Percentiles rank a stretch among this genome's conserved stretches.
These are phyloP conservation scores for Pheosia gnoma DNA, from an alignment of 2,888 invertebrate genomes.

Conservation along the genomic window DNA sequence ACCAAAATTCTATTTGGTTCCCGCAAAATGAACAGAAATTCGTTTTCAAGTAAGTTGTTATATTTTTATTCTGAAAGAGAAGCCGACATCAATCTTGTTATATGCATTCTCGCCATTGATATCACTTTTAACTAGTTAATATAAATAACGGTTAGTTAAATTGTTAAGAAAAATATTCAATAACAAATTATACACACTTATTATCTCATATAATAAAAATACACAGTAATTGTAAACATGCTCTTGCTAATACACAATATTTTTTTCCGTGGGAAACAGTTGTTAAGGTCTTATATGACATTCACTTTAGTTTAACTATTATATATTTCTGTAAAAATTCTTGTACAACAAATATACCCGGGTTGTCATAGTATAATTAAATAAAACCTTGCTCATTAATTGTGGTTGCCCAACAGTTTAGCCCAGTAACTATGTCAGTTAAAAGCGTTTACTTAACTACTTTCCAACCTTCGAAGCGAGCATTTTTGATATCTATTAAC, in stretches of 20 bases:
- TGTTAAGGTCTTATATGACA: neutral
- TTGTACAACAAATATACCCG: neutral
- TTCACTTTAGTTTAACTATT: neutral
- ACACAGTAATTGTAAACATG: neutral
- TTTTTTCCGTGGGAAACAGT: conserved; percentile 1
- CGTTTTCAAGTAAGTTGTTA: no score
- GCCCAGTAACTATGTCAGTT: conserved; percentile 19
- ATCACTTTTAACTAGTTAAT: no score
- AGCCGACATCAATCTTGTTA: no score
- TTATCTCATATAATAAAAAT: neutral
- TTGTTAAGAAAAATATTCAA: no score
- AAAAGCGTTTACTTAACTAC: conserved; percentile 18
- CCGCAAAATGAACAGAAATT: no score
- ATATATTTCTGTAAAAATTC: neutral
- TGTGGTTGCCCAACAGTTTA: conserved; percentile 18
- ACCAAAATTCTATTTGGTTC: no score
- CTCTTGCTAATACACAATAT: neutral
- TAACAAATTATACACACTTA: no score
- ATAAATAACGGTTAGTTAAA: no score
- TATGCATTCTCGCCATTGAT: no score
- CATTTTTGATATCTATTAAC: conserved; percentile 18
- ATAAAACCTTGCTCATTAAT: conserved; percentile 18
- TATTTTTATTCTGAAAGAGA: no score
- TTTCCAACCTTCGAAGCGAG: conserved; percentile 22
- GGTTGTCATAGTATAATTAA: conserved; percentile 7